phyloP scores from a whole-genome alignment of 1,140 invertebrate genomes.

The Calephelis virginiensis region DNA sequence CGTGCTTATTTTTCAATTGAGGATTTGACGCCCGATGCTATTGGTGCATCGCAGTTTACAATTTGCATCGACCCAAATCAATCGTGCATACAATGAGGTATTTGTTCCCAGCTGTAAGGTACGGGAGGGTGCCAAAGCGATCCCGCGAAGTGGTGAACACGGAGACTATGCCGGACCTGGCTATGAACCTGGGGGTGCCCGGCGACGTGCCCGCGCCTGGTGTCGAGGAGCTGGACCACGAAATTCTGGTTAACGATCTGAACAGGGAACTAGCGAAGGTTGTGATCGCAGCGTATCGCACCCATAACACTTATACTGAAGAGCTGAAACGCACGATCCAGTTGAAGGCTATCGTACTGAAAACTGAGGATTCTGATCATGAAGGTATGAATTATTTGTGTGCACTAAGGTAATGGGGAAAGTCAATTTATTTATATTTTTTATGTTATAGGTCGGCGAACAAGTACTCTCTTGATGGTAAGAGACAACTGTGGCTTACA shows the following conservation, averaged over 20 bases:
- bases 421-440: no score
- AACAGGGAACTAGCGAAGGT: conserved; percentile 92
- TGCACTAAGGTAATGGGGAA: no score
- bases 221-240: conserved; percentile 60
- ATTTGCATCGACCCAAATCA: conserved; percentile 29
- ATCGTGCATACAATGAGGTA: conserved; percentile 35
- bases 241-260: conserved; percentile 63
- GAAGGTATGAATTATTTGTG: no score
- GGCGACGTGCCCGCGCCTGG: conserved; percentile 29
- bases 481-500: no score
- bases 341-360: conserved; percentile 57
- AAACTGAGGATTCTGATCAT: conserved; percentile 38
- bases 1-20: conserved; percentile 46
- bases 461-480: no score
- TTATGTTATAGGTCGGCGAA: no score
- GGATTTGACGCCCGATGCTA: conserved; percentile 33
- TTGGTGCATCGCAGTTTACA: conserved; percentile 36
- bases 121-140: conserved; percentile 96
- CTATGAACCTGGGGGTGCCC: conserved; percentile 37
- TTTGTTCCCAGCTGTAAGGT: conserved; percentile 89
- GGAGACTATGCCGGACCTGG: conserved; percentile 49
- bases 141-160: conserved; percentile 82
- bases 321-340: conserved; percentile 88
- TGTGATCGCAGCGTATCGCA: conserved; percentile 93
- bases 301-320: conserved; percentile 94